Conservation (phyloP, 2,888 invertebrate genomes). For the Therioaphis trifolii region DNA sequence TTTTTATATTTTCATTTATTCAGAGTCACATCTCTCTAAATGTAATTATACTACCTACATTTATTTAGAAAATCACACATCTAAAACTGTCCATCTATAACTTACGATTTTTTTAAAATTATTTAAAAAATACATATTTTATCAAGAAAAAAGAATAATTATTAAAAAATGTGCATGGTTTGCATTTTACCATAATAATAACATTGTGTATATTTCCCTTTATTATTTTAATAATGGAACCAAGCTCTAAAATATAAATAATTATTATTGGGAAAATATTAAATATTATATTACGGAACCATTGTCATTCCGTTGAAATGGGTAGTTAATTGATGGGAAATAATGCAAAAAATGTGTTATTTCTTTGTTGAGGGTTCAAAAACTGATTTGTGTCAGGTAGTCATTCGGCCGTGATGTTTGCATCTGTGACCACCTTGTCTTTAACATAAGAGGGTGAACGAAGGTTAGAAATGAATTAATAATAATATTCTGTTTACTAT, state of each 20-base stretch:
- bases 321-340: constrained; percentile 44
- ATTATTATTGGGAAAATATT: constrained; percentile 2
- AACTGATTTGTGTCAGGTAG: constrained; percentile 40
- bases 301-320: constrained; percentile 47
- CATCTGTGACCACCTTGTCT: constrained; percentile 46
- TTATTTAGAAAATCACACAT: too few species aligned
- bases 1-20: constrained; percentile 1
- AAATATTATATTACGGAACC: too few species aligned
- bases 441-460: constrained; percentile 7
- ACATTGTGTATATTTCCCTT: background rate
- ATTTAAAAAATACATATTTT: too few species aligned
- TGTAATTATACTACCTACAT: too few species aligned
- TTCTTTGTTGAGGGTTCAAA: constrained; percentile 30
- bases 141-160: background rate
- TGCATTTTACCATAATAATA: background rate
- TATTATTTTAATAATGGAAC: background rate
- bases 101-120: too few species aligned
- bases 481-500: background rate
- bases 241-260: background rate
- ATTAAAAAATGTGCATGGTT: background rate
- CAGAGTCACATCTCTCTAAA: constrained; percentile 18
- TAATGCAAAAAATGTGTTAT: constrained; percentile 30
- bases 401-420: constrained; percentile 34
- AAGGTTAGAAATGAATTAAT: constrained; percentile 9
- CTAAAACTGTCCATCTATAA: too few species aligned